These are phyloP conservation scores for Rachycentron canadum DNA, from an alignment of 2,797 vertebrate species.

Conservation along the genomic window DNA sequence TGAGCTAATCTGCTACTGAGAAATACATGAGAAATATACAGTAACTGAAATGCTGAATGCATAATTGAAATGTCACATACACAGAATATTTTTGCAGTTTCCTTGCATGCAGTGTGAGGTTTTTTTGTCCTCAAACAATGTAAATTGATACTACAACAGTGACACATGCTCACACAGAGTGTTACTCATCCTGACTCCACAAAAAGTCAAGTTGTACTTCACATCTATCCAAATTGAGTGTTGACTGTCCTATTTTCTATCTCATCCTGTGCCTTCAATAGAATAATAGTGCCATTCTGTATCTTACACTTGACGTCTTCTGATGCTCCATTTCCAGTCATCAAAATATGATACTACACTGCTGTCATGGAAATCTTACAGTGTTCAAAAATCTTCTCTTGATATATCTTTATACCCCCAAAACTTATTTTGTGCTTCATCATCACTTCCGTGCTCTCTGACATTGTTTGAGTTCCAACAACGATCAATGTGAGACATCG, in stretches of 20 bases:
- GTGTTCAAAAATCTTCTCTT: conserved; percentile 18
- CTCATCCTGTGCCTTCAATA: conserved; percentile 11
- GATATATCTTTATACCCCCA: conserved; percentile 29
- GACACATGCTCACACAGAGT: conserved; percentile 3
- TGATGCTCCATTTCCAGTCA: conserved; percentile 24
- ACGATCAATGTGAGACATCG: conserved; percentile 39
- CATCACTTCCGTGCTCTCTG: conserved; percentile 33
- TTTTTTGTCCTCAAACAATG: conserved; percentile 24
- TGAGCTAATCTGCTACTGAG: neutral
- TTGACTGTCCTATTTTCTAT: conserved; percentile 18
- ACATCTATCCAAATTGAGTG: conserved; percentile 32
- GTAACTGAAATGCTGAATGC: neutral
- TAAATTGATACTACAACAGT: neutral
- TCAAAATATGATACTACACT: neutral
- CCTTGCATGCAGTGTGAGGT: neutral
- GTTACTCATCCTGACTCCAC: conserved; percentile 40
- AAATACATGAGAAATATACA: neutral
- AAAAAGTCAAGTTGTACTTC: conserved; percentile 57
- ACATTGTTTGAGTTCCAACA: conserved; percentile 48
- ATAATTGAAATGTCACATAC: neutral
- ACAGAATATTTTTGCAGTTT: neutral
- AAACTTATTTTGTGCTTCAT: conserved; percentile 27
- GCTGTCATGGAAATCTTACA: conserved; percentile 16
- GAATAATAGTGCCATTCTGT: neutral
- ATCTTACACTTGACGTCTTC: conserved; percentile 9